These are phyloP conservation scores for Trachelus iudaicus DNA, from an alignment of 2,888 invertebrate genomes.

Conservation along the genomic window DNA sequence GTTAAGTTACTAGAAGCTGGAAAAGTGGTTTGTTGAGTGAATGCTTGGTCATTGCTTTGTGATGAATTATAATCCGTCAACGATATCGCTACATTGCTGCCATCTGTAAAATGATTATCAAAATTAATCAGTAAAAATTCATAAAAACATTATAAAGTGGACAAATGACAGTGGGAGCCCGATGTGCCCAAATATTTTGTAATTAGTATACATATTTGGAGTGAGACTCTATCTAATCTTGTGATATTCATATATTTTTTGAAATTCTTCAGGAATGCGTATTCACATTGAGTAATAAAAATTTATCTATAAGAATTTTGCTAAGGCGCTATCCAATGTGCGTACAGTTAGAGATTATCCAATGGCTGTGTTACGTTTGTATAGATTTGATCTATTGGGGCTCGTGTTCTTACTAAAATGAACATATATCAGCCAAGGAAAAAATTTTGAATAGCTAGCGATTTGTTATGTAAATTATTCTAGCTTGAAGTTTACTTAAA, in stretches of 20 bases:
- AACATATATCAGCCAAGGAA: background rate
- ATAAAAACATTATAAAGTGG: background rate
- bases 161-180: background rate
- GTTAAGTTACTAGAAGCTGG: constrained; percentile 45
- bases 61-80: constrained; percentile 47
- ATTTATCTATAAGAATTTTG: background rate
- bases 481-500: too few species aligned
- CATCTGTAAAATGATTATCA: constrained; percentile 32
- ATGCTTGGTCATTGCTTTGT: constrained; percentile 42
- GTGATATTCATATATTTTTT: background rate
- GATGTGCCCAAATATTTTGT: background rate
- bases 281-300: background rate
- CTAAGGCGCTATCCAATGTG: too few species aligned
- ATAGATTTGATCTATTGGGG: background rate
- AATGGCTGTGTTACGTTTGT: background rate
- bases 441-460: too few species aligned
- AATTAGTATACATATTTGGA: background rate
- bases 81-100: constrained; percentile 29
- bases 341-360: background rate
- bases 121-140: background rate
- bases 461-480: too few species aligned
- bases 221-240: too few species aligned
- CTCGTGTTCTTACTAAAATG: background rate
- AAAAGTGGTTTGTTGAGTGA: constrained; percentile 41
- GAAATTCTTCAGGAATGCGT: too few species aligned